Evolutionary conservation across 1,140 invertebrate species (phyloP), one percentile per base, ranked within the genome.

Genomic region (Trichoplusia ni): DNA sequence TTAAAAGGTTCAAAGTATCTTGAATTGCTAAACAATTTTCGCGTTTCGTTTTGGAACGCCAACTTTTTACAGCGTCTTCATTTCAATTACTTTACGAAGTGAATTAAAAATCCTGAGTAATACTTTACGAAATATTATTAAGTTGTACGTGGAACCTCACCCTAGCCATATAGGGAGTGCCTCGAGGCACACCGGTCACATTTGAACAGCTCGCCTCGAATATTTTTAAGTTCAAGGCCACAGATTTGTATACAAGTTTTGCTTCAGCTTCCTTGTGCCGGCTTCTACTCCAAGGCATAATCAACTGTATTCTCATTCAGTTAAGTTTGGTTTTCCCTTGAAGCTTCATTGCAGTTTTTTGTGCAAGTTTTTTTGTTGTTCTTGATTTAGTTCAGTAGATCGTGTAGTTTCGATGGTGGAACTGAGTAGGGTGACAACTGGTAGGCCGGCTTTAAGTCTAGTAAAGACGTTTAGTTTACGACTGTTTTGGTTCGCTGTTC

Each of bases 151-250:
- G 25, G 19, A 60, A 60, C 56, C 56, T 58, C 54, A 47, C 56
- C 56, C 56, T 60, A 64, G 31, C 70, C 70, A 63, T 69, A 69
- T 66, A 56, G 44, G 70, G 56, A 54, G 33, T 49, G 46, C 62
- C 70, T 65, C 56, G 66, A 68, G 66, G 66, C 66, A 60, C 56
- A 65, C 73, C 64, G 71, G 69, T 72, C 59, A 60, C 49, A 73
- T 69, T 70, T 74, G 71, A 84, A 63, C 73, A 61, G 75, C 71
- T 71, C 56, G 65, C 67, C 60, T 65, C 60, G 56, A 64, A 53
- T 64, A 65, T 72, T 73, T 69, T 73, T 71, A 82, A 84, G 82
- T 84, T 84, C 82, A 82, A 77, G 82, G 82, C 42, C 72, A 74
- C 59, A 40, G 63, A 76, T 79, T 81, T 78, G 69, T 77, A 73